Evolutionary conservation across 2,888 invertebrate species (phyloP).

Genomic region (Mimas tiliae): DNA sequence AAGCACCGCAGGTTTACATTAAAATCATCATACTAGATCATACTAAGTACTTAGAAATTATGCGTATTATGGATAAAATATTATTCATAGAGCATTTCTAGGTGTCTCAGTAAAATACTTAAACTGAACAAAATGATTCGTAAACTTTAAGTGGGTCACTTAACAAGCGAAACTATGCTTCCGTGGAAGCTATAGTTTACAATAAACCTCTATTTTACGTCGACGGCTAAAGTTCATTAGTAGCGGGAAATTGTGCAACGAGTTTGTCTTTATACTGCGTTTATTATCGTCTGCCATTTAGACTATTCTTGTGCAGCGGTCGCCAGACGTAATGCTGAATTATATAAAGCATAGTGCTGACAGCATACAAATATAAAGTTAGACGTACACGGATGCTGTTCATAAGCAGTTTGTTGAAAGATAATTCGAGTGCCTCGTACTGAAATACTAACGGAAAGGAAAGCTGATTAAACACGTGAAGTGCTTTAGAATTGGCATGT

Average conservation of each 20-base stretch:
- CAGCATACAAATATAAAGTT: conserved; percentile 34
- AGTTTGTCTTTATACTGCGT: conserved; percentile 39
- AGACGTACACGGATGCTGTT: conserved; percentile 33
- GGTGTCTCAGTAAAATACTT: no score
- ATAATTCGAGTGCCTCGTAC: conserved; percentile 19
- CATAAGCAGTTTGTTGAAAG: conserved; percentile 20
- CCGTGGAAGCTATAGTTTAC: background rate
- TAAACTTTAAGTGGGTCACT: no score
- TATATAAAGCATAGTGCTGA: conserved; percentile 37
- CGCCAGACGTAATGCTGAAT: conserved; percentile 48
- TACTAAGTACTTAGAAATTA: no score
- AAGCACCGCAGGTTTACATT: no score
- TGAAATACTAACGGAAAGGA: conserved; percentile 15
- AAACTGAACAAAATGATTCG: no score
- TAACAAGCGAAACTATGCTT: background rate
- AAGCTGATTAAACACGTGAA: conserved; percentile 12
- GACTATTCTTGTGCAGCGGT: conserved; percentile 53
- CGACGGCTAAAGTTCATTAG: conserved; percentile 21
- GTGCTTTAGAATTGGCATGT: conserved; percentile 15
- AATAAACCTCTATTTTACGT: background rate
- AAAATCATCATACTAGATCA: no score
- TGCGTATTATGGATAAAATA: no score
- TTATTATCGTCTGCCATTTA: conserved; percentile 62
- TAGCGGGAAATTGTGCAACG: conserved; percentile 19
- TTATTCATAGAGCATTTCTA: no score